These are phyloP conservation scores for Ectemnius continuus DNA, from an alignment of 2,888 invertebrate species.

Conservation along the genomic window DNA sequence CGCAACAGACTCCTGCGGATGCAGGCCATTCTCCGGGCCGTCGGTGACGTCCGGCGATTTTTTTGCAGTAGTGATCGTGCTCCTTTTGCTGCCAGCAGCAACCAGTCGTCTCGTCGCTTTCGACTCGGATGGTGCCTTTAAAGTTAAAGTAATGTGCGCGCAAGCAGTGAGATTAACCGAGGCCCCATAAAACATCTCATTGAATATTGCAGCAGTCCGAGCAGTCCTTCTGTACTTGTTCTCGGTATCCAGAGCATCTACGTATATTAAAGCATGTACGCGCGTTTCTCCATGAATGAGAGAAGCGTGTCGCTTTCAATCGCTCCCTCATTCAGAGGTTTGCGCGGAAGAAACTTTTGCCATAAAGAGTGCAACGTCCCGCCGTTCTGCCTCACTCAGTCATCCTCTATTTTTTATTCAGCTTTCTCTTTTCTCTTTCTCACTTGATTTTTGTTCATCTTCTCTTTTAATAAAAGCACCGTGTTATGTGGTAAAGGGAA, in stretches of 20 bases:
- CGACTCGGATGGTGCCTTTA: constrained; percentile 12
- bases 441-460: not conserved
- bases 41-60: constrained; percentile 54
- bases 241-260: too few relatives aligned
- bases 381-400: not conserved
- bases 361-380: not conserved
- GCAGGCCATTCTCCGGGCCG: constrained; percentile 49
- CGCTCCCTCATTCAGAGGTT: constrained; percentile 2
- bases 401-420: not conserved
- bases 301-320: not conserved
- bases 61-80: constrained; percentile 13
- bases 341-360: constrained; percentile 4
- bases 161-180: constrained; percentile 6
- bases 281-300: too few relatives aligned
- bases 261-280: too few relatives aligned
- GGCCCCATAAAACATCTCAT: not conserved
- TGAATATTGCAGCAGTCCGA: too few relatives aligned
- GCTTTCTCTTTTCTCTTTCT: not conserved
- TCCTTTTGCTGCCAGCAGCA: constrained; percentile 31
- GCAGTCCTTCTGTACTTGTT: too few relatives aligned
- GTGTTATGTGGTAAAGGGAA: constrained; percentile 4
- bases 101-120: constrained; percentile 50
- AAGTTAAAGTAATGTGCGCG: constrained; percentile 41
- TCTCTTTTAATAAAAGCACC: constrained; percentile 7
- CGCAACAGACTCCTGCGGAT: constrained; percentile 41